These are phyloP conservation scores for Argyra leucocephala DNA, from an alignment of 2,888 invertebrate genomes.

Conservation along the genomic window DNA sequence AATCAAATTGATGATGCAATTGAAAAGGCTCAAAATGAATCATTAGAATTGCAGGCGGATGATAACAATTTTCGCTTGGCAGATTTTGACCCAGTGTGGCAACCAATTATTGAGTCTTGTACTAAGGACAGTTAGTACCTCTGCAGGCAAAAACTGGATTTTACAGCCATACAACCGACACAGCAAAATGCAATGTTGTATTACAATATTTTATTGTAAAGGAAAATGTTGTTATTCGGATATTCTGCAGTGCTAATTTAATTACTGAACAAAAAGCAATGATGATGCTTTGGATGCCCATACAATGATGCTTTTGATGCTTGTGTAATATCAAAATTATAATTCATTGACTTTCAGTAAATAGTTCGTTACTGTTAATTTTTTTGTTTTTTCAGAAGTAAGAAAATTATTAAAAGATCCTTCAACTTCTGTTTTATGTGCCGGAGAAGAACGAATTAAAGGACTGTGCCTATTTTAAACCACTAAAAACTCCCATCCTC, in stretches of 20 bases:
- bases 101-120: constrained; percentile 91
- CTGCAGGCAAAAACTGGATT: constrained; percentile 96
- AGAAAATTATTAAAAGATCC: too few relatives aligned
- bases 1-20: constrained; percentile 76
- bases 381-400: too few relatives aligned
- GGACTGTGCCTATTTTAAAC: too few relatives aligned
- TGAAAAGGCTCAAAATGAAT: constrained; percentile 63
- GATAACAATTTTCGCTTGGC: constrained; percentile 69
- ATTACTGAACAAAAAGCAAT: constrained; percentile 82
- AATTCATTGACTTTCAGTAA: too few relatives aligned
- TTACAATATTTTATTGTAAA: constrained; percentile 84
- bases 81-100: constrained; percentile 75
- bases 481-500: too few relatives aligned
- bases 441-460: too few relatives aligned
- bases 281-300: constrained; percentile 92
- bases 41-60: constrained; percentile 66
- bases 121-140: constrained; percentile 96
- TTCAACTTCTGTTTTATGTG: too few relatives aligned
- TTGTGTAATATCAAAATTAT: constrained; percentile 73
- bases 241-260: constrained; percentile 90
- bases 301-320: constrained; percentile 80
- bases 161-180: constrained; percentile 76
- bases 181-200: constrained; percentile 76
- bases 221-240: constrained; percentile 91
- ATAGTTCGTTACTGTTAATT: too few relatives aligned